These are phyloP conservation scores for Rhinichthys klamathensis DNA, from an alignment of 2,113 vertebrate genomes.

Conservation along the genomic window DNA sequence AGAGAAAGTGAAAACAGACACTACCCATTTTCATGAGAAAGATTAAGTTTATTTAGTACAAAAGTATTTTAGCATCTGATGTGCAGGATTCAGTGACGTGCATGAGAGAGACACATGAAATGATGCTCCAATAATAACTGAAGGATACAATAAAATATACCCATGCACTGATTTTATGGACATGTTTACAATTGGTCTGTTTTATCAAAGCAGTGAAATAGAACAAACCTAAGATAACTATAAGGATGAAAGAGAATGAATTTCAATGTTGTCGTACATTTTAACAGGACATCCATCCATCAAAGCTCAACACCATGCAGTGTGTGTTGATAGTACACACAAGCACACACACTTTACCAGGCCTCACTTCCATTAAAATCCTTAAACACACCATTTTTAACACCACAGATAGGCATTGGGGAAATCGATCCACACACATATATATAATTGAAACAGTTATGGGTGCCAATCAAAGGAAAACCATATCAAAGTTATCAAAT, in stretches of 20 bases:
- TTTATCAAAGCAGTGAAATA: not conserved
- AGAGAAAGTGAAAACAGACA: not conserved
- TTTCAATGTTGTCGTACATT: not conserved
- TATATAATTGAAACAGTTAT: not conserved
- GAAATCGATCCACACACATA: not conserved
- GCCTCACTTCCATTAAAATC: too few relatives aligned
- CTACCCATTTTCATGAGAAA: constrained; percentile 2
- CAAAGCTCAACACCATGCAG: not conserved
- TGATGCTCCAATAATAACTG: constrained; percentile 1
- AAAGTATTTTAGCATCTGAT: constrained; percentile 9
- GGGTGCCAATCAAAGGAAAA: not conserved
- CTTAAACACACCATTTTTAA: not conserved
- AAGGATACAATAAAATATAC: not conserved
- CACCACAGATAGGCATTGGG: not conserved
- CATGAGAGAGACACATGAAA: not conserved
- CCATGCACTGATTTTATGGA: not conserved
- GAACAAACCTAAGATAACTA: not conserved
- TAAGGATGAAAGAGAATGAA: not conserved
- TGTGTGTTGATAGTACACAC: too few relatives aligned
- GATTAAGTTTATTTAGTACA: constrained; percentile 42
- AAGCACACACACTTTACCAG: too few relatives aligned
- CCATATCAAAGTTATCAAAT: not conserved
- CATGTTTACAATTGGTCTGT: not conserved
- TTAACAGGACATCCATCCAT: not conserved
- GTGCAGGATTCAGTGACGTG: not conserved